Evolutionary conservation across 2,797 vertebrate genomes (phyloP).

Genomic region (Siniperca scherzeri): DNA sequence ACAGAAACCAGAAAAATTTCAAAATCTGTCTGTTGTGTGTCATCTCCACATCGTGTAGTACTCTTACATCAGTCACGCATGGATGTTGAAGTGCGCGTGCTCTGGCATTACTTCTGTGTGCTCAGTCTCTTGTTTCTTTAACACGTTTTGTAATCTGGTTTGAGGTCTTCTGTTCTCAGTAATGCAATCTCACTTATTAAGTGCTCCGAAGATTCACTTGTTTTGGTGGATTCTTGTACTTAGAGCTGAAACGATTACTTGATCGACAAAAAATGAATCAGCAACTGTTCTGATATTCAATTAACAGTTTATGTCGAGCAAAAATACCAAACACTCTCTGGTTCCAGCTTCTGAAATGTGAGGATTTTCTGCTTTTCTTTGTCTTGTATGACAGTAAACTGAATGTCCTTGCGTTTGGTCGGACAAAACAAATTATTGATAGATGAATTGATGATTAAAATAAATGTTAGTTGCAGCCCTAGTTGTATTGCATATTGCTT

Average conservation of each 20-base stretch:
- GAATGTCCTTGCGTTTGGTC: background rate
- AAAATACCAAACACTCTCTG: background rate
- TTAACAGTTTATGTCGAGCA: background rate
- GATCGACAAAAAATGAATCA: background rate
- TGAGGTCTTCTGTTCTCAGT: background rate
- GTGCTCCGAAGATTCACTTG: background rate
- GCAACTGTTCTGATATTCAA: background rate
- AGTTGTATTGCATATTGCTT: no score
- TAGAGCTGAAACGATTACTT: background rate
- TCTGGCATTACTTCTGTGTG: background rate
- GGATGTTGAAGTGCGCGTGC: background rate
- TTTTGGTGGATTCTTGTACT: background rate
- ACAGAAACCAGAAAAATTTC: background rate
- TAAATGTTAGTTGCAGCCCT: no score
- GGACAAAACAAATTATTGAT: background rate
- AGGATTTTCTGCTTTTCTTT: background rate
- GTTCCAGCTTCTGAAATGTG: background rate
- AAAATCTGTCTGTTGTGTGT: background rate
- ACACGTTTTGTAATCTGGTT: background rate
- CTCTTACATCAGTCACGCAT: background rate
- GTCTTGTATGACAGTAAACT: background rate
- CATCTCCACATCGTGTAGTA: background rate
- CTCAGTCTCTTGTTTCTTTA: background rate
- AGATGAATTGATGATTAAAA: no score
- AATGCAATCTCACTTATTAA: background rate